Evolutionary conservation across 2,888 invertebrate genomes (phyloP), one percentile per base, ranked within the genome.

Genomic region (Phoenoteleia sp.): DNA sequence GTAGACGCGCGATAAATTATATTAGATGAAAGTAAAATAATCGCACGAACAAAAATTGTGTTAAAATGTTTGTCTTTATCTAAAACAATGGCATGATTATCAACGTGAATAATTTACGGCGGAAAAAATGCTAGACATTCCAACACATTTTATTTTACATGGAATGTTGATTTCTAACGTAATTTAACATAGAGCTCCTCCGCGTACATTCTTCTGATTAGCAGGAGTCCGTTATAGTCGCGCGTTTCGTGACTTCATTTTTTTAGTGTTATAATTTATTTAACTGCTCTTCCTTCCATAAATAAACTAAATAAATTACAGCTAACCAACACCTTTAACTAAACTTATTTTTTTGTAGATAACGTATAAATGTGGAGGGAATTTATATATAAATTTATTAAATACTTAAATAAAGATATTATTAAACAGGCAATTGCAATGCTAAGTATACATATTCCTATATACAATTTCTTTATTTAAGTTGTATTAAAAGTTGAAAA

Each of bases 241-340:
- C 76, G 58, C 23, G 58, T 67, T 76, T 67, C 67, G 76, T 49
- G 67, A 76, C 76, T 76, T 58, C 29, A 76, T 76, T 67, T 56
- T n/a, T 58, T 52, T 29, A 49, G 54, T 36, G 76, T 47, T 66
- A 66, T 54, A 64, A 56, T 66, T 66, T 36, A 39, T 62, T 49
- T 39, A 23, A 60, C 21, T 72, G 21, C 19, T n/a, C 58, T 17
- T 29, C 15, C 33, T 11, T 6, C 13, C 25, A 4, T 13, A 60
- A 33, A 60, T 49, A 60, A 72, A 39, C 27, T 17, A 42, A 23
- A 23, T 27, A 17, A 45, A 42, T 25, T 62, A 27, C 13, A 39
- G 13, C 33, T n/a, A 19, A 25, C 33, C 27, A 19, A 15, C 56
- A 19, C 9, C 9, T 25, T 42, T 60, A 1, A 42, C 15, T 6